Evolutionary conservation across 2,113 vertebrate species (phyloP).

Genomic region (Phodopus roborovskii): DNA sequence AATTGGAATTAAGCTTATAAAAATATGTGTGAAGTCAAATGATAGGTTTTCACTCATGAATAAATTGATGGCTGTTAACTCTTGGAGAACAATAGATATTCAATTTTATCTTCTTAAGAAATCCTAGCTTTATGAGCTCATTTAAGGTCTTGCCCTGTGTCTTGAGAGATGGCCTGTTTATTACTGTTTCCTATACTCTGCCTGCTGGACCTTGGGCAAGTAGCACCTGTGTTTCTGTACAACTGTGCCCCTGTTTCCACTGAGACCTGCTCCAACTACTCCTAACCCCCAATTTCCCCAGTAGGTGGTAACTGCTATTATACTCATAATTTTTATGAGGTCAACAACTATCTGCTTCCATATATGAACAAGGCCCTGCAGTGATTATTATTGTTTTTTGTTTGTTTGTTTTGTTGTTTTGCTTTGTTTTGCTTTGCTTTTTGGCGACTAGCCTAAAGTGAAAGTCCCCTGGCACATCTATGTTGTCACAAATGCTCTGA

Average conservation of each 20-base stretch:
- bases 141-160: neutral
- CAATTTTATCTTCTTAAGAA: neutral
- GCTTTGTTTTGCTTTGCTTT: no score
- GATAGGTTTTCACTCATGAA: neutral
- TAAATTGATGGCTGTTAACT: neutral
- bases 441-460: neutral
- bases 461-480: neutral
- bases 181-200: neutral
- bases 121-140: neutral
- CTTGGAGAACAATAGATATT: neutral
- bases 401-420: no score
- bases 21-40: neutral
- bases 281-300: rapidly evolving
- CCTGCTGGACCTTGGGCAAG: no score
- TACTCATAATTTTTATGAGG: neutral
- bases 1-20: neutral
- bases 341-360: neutral
- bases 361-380: neutral
- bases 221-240: neutral
- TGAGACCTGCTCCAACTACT: neutral
- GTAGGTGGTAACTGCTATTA: neutral
- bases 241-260: neutral
- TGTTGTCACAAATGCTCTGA: neutral
- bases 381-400: neutral
- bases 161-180: neutral